Percentiles rank a stretch among this genome's conserved stretches.
Conservation (phyloP, 2,888 invertebrate genomes). For the Noctua janthina region DNA sequence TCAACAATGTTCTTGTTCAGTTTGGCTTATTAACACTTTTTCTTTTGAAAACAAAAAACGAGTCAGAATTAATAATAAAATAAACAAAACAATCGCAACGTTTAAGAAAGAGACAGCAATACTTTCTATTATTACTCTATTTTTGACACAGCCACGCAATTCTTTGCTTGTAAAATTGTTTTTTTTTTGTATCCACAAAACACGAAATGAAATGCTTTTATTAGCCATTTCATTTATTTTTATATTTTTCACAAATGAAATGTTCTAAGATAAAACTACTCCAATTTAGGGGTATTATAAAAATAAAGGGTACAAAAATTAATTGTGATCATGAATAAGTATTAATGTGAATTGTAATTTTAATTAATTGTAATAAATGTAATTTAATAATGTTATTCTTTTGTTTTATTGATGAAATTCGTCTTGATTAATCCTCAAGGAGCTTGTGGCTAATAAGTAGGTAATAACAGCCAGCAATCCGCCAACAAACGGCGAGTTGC, state of each 20-base stretch:
- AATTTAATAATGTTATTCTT: slow-evolving; percentile 24
- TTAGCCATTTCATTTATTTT: background rate
- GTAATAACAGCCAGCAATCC: background rate
- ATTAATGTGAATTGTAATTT: slow-evolving; percentile 38
- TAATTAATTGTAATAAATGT: slow-evolving; percentile 41
- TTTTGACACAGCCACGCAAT: background rate
- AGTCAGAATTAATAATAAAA: background rate
- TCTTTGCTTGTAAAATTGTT: background rate
- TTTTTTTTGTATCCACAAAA: background rate
- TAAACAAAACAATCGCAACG: background rate
- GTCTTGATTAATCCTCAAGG: background rate
- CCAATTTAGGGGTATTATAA: background rate
- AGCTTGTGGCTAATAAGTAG: background rate
- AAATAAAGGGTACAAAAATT: slow-evolving; percentile 53
- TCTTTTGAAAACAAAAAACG: background rate
- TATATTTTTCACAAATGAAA: background rate
- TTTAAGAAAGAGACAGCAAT: background rate
- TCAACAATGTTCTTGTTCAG: background rate
- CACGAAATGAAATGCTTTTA: background rate
- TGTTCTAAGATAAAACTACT: slow-evolving; percentile 17
- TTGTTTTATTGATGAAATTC: slow-evolving; percentile 62
- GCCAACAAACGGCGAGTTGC: background rate
- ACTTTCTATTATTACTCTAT: background rate
- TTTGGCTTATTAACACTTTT: background rate
- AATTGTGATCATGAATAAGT: slow-evolving; percentile 48